Evolutionary conservation across 2,888 invertebrate genomes (phyloP).

Genomic region (Agrochola lychnidis): DNA sequence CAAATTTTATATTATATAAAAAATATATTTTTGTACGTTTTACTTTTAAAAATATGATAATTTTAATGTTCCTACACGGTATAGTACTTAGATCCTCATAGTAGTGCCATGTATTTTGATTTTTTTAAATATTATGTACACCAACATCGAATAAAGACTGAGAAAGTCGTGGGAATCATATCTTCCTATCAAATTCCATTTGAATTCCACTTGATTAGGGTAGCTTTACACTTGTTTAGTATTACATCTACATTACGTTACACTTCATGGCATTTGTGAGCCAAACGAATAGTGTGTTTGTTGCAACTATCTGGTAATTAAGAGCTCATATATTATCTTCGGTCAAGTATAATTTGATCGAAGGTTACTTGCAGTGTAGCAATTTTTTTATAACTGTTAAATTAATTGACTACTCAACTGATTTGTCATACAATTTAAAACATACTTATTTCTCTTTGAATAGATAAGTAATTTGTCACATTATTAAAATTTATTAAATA

Average conservation of each 20-base stretch:
- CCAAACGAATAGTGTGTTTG: not conserved
- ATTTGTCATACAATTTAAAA: slow-evolving; percentile 10
- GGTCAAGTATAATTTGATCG: slow-evolving; percentile 14
- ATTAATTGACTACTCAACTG: not conserved
- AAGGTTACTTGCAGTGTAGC: slow-evolving; percentile 9
- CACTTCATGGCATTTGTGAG: slow-evolving; percentile 1
- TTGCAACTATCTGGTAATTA: not conserved
- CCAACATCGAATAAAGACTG: slow-evolving; percentile 87
- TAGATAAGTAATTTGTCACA: not conserved
- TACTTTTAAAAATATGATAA: slow-evolving; percentile 77
- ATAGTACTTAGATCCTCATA: slow-evolving; percentile 79
- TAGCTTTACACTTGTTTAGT: slow-evolving; percentile 55
- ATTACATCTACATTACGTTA: slow-evolving; percentile 50
- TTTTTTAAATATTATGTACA: slow-evolving; percentile 69
- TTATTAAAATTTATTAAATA: slow-evolving; percentile 1
- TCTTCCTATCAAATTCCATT: slow-evolving; percentile 58
- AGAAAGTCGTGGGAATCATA: slow-evolving; percentile 74
- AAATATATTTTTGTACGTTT: slow-evolving; percentile 83
- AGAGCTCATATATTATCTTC: slow-evolving; percentile 14
- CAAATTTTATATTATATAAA: slow-evolving; percentile 65
- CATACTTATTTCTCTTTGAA: slow-evolving; percentile 26
- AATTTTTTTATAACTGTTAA: not conserved
- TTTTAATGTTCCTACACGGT: slow-evolving; percentile 83
- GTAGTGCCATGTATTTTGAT: slow-evolving; percentile 84
- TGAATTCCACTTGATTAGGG: slow-evolving; percentile 57